Evolutionary conservation across 2,797 vertebrate genomes (phyloP), one percentile per base, ranked within the genome.

Genomic region (Sebastes itinus): DNA sequence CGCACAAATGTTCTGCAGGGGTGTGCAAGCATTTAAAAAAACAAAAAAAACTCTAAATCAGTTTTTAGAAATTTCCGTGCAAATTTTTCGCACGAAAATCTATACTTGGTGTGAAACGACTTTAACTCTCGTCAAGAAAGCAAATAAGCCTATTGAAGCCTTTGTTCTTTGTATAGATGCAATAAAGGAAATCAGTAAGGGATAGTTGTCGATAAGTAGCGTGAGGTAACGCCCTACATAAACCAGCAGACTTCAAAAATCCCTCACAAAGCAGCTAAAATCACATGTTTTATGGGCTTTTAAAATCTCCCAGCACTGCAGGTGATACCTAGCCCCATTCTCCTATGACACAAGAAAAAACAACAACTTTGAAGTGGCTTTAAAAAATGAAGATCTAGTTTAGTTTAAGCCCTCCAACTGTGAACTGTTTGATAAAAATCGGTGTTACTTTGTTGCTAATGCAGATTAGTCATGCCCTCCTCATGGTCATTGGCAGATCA

Each of bases 381-480:
- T 2, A 49, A 25, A 67, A 46, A 66, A 28, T 6, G 11, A 61
- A 20, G 3, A 27, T 62, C 64, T n/a, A 16, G 38, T 42, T 55
- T 58, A 22, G 54, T 69, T 67, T 20, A 22, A 74, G 33, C 22
- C 23, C 58, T 75, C 32, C 7, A n/a, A 27, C 61, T 75, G 60
- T 64, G 52, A 75, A 27, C 33, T 5, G 30, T 35, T 32, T 42
- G 71, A 72, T 72, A 56, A 63, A 81, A 69, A 72, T 73, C 56
- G 27, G 62, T 61, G 33, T 65, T 42, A 22, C 25, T 85, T 73
- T 62, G 66, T 86, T 7, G 10, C 64, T 64, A 59, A 62, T 62
- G 33, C 64, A 7, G 54, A 84, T 81, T 66, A 35, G 55, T 73
- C 54, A 72, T 35, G 14, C 2, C 30, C 62, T 77, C 54, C 35